Conservation (phyloP, 1,140 invertebrate genomes). For the Drosophila equinoxialis region DNA sequence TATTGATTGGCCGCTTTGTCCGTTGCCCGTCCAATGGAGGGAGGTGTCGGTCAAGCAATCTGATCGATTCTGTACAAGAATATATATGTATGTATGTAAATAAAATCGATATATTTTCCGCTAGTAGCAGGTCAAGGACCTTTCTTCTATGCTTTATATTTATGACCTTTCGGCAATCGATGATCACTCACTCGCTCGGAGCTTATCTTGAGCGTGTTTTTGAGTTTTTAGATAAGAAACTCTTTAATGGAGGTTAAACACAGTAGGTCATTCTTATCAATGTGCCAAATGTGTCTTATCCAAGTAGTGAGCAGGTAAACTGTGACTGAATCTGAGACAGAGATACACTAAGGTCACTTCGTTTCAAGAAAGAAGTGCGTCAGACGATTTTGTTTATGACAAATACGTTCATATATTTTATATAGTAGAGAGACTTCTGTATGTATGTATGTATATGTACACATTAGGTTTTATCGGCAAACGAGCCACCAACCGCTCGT, state of each 20-base stretch:
- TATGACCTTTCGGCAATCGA: neutral
- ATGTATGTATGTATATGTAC: conserved; percentile 3
- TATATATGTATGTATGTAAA: neutral
- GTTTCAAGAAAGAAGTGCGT: neutral
- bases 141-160: neutral
- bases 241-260: neutral
- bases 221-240: neutral
- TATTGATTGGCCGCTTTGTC: too few relatives aligned
- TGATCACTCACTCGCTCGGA: neutral
- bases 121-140: neutral
- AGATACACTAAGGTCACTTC: neutral
- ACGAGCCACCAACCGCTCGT: neutral
- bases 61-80: too few relatives aligned
- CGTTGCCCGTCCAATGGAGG: too few relatives aligned
- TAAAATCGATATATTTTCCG: too few relatives aligned
- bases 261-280: neutral
- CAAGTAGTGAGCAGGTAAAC: neutral
- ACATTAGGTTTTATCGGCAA: conserved; percentile 34
- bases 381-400: neutral
- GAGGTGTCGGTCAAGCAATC: too few relatives aligned
- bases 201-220: neutral
- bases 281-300: neutral
- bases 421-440: neutral
- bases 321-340: neutral
- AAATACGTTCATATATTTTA: neutral